Conservation (phyloP, 2,113 vertebrate genomes). For the Dromiciops gliroides region DNA sequence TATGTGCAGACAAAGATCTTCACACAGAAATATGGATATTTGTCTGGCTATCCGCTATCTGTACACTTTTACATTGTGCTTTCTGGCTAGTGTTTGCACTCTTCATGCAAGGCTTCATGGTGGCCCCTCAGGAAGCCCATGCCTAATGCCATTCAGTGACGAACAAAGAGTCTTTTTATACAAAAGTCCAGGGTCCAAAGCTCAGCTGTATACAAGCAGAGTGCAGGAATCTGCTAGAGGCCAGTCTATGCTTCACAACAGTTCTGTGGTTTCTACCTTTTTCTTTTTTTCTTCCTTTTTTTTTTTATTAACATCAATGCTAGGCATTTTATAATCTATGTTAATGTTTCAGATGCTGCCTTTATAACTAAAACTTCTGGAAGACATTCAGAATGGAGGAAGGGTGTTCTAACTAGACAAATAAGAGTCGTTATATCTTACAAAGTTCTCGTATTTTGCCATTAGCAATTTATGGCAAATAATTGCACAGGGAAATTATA, state of each 20-base stretch:
- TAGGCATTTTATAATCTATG: slow-evolving; percentile 79
- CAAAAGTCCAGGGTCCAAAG: slow-evolving; percentile 88
- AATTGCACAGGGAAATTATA: slow-evolving; percentile 88
- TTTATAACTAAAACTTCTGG: slow-evolving; percentile 63
- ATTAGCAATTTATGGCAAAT: slow-evolving; percentile 87
- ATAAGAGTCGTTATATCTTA: slow-evolving; percentile 82
- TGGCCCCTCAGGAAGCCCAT: slow-evolving; percentile 94
- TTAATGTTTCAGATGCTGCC: slow-evolving; percentile 73
- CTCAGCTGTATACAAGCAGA: slow-evolving; percentile 89
- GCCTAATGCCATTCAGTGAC: slow-evolving; percentile 93
- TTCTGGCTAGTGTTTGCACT: slow-evolving; percentile 87
- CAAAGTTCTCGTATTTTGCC: slow-evolving; percentile 83
- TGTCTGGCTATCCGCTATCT: slow-evolving; percentile 72
- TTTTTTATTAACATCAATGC: slow-evolving; percentile 74
- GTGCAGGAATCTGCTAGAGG: slow-evolving; percentile 88
- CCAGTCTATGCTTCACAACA: slow-evolving; percentile 80
- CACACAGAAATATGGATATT: slow-evolving; percentile 61
- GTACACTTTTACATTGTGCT: slow-evolving; percentile 79
- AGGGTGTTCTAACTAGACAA: slow-evolving; percentile 77
- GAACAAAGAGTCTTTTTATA: slow-evolving; percentile 93
- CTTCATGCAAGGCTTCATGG: slow-evolving; percentile 88
- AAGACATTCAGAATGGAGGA: slow-evolving; percentile 72
- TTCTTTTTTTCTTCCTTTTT: slow-evolving; percentile 43
- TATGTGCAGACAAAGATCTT: slow-evolving; percentile 60
- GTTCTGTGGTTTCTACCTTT: slow-evolving; percentile 80